Evolutionary conservation across 2,888 invertebrate species (phyloP), one percentile per base, ranked within the genome.

Genomic region (Phoenoteleia sp.): DNA sequence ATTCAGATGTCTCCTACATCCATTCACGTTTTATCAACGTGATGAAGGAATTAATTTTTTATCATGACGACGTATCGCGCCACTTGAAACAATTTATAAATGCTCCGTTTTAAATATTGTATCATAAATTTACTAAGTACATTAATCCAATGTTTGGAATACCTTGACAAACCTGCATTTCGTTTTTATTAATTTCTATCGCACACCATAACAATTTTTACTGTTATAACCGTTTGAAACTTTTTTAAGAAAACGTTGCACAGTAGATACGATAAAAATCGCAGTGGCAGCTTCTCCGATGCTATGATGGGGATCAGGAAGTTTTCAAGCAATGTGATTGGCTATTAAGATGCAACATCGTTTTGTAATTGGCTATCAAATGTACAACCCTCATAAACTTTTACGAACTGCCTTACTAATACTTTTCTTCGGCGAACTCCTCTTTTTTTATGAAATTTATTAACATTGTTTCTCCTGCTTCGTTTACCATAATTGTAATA

Each of bases 301-400:
- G 42, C 27, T 36, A 17, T 25, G 9, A 15, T n/a, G 27, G 5
- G 36, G 58, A 76, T 77, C 69, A 47, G 11, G 11, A 19, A 67
- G 36, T 60, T 58, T 67, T 56, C 58, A 52, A 58, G 27, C 62
- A 75, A 69, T 69, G 54, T 33, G 74, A 75, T 81, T 75, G 75
- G 54, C 81, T 81, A 81, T 74, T 74, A 81, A 74, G 74, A 81
- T 74, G 67, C 69, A 79, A 62, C 69, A 36, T 60, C 52, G 62
- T 81, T 81, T 69, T 75, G 45, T 75, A 81, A 81, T 69, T 75
- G 75, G 42, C 81, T 62, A 81, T 81, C 69, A 81, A 81, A 60
- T 60, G 69, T 74, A 81, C 69, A 69, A 69, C 36, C 45, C 60
- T 47, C 74, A 47, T 75, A 81, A 67, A 74, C 9, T 75, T 81